Conservation (phyloP, 2,113 vertebrate species). For the Narcine bancroftii region DNA sequence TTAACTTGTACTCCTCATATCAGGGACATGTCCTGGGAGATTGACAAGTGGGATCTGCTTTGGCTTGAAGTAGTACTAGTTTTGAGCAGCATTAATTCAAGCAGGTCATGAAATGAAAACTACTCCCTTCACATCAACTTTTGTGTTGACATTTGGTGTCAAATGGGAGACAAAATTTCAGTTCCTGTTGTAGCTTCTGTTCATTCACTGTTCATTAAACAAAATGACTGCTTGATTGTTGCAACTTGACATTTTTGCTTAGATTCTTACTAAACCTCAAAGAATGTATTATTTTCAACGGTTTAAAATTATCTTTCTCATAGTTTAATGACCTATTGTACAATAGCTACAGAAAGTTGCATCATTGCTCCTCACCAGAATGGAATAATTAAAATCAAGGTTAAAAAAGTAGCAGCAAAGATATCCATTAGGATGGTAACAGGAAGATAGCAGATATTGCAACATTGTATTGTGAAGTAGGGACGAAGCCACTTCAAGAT, state of each 20-base stretch:
- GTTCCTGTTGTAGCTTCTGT: background rate
- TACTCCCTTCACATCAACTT: background rate
- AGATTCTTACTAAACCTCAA: background rate
- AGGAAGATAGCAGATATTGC: background rate
- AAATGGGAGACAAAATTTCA: background rate
- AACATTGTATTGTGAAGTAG: background rate
- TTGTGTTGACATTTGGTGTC: background rate
- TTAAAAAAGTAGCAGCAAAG: background rate
- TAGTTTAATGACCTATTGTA: background rate
- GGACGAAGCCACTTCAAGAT: background rate
- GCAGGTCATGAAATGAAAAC: background rate
- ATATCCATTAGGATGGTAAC: background rate
- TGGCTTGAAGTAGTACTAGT: background rate
- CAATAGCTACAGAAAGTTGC: background rate
- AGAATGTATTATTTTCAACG: background rate
- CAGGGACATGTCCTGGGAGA: background rate
- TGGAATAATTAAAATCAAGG: background rate
- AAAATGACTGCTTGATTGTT: background rate
- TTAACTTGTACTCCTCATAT: background rate
- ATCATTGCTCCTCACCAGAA: background rate
- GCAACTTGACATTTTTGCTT: background rate
- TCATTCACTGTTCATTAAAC: background rate
- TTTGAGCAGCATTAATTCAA: background rate
- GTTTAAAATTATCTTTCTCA: background rate
- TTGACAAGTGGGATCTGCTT: background rate